Conservation (phyloP, 2,797 vertebrate genomes). For the Diplodus sargus region DNA sequence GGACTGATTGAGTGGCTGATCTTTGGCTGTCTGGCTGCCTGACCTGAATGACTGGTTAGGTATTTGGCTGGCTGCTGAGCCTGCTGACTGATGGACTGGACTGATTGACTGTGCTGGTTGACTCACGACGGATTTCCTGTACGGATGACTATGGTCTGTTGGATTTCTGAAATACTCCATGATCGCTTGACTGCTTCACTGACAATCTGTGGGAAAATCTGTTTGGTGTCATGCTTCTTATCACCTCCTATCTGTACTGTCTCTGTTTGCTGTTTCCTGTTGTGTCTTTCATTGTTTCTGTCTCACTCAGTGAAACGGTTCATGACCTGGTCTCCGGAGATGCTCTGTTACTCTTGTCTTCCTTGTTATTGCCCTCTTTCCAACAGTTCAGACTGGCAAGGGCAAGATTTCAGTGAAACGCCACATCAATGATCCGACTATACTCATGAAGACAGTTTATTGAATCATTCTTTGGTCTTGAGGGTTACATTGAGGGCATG, state of each 20-base stretch:
- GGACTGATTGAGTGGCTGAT: too few relatives aligned
- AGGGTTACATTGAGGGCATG: background rate
- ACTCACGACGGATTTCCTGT: constrained; percentile 1
- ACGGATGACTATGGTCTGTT: background rate
- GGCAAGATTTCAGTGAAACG: background rate
- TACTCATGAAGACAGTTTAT: background rate
- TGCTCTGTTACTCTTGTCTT: background rate
- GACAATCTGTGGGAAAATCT: constrained; percentile 7
- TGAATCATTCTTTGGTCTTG: background rate
- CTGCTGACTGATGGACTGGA: too few relatives aligned
- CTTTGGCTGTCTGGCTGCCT: too few relatives aligned
- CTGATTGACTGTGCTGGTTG: background rate
- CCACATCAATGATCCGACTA: background rate
- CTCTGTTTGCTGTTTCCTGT: constrained; percentile 5
- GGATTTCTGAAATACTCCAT: constrained; percentile 31
- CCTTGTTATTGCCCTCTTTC: background rate
- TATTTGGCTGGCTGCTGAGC: too few relatives aligned
- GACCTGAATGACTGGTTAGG: too few relatives aligned
- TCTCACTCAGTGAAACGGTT: constrained; percentile 4
- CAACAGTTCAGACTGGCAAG: background rate
- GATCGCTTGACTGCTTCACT: constrained; percentile 25
- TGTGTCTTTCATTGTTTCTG: background rate
- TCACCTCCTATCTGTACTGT: background rate
- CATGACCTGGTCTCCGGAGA: constrained; percentile 13
- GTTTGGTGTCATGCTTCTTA: constrained; percentile 8